phyloP scores from a whole-genome alignment of 2,888 invertebrate genomes.

The Ennomos erosarius region DNA sequence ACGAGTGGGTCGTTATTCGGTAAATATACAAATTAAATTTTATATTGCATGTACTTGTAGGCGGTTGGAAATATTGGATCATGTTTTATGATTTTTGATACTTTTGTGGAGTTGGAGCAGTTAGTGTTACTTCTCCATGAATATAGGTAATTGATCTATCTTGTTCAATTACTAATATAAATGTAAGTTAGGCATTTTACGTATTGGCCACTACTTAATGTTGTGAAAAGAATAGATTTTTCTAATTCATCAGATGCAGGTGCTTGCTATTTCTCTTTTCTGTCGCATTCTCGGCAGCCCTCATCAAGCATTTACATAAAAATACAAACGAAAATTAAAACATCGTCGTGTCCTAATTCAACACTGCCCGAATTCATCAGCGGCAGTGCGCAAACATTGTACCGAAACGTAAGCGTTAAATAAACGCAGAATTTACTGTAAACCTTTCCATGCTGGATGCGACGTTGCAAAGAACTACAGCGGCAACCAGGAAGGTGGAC shows the following conservation, averaged over 20 bases:
- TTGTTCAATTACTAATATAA: no score
- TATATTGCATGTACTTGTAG: conserved; percentile 41
- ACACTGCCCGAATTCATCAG: conserved; percentile 75
- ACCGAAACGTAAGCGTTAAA: conserved; percentile 60
- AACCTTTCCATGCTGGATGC: conserved; percentile 42
- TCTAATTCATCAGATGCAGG: no score
- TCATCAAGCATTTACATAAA: conserved; percentile 44
- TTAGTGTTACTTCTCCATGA: no score
- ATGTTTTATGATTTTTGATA: conserved; percentile 32
- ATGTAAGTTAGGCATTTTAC: no score
- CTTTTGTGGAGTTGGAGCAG: neutral
- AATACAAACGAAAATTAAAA: conserved; percentile 53
- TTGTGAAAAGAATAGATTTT: no score
- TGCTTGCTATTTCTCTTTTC: neutral
- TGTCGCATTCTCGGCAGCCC: neutral
- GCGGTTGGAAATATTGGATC: conserved; percentile 29
- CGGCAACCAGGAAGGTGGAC: conserved; percentile 3
- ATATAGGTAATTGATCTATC: no score
- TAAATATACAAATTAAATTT: conserved; percentile 62
- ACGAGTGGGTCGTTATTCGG: conserved; percentile 66
- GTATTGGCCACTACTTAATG: no score
- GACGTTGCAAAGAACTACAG: conserved; percentile 6
- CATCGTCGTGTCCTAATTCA: conserved; percentile 69
- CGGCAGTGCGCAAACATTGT: conserved; percentile 69
- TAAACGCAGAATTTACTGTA: conserved; percentile 70